Conservation (phyloP, 2,113 vertebrate species). For the Pterocles orientalis region DNA sequence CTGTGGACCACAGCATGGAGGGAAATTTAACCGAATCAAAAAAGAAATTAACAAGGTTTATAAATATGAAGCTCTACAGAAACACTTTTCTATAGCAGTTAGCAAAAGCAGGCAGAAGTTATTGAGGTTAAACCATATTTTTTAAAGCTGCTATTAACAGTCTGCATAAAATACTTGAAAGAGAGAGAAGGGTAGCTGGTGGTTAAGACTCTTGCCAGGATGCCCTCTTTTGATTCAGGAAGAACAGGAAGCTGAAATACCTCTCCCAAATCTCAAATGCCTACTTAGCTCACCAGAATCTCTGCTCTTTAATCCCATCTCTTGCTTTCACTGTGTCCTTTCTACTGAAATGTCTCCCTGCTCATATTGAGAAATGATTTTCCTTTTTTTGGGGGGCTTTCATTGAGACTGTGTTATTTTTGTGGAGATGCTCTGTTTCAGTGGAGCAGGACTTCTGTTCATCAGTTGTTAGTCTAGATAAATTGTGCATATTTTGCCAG, state of each 20-base stretch:
- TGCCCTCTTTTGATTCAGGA: not conserved
- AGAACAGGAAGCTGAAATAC: not conserved
- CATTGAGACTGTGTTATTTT: not conserved
- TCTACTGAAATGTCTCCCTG: not conserved
- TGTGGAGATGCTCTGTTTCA: not conserved
- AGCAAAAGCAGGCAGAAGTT: not conserved
- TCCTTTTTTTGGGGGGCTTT: not conserved
- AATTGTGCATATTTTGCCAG: not conserved
- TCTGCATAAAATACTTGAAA: not conserved
- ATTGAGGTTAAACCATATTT: rapidly evolving
- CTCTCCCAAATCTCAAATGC: not conserved
- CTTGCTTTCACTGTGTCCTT: not conserved
- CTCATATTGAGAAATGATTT: not conserved
- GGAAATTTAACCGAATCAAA: not conserved
- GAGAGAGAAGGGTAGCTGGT: not conserved
- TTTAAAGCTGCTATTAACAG: not conserved
- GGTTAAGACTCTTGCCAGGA: not conserved
- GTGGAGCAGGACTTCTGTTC: not conserved
- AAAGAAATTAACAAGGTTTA: not conserved
- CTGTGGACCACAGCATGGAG: not conserved
- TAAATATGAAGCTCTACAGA: not conserved
- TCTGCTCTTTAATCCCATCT: not conserved
- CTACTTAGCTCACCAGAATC: not conserved
- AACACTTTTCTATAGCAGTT: not conserved
- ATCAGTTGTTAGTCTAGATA: not conserved